These are phyloP conservation scores for Mythimna lalbum DNA, from an alignment of 2,888 invertebrate genomes.

Conservation along the genomic window DNA sequence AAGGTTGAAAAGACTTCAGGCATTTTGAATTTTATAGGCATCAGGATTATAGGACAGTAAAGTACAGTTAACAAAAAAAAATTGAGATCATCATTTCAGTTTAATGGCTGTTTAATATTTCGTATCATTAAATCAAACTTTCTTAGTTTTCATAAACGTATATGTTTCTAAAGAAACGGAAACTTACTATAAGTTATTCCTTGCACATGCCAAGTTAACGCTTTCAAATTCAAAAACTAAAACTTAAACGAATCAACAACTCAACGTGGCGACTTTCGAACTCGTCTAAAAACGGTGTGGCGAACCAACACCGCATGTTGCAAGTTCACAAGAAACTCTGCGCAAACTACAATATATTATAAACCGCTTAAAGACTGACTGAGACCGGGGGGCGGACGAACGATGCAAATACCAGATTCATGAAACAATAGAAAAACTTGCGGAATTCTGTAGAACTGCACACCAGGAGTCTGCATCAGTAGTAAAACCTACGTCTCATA, in stretches of 20 bases:
- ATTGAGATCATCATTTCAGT: not conserved
- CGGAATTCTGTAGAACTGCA: no score
- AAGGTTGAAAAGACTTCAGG: not conserved
- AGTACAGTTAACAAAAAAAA: not conserved
- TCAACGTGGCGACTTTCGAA: constrained; percentile 5
- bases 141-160: not conserved
- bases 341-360: constrained; percentile 40
- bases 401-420: not conserved
- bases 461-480: no score
- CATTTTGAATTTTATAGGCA: not conserved
- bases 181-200: constrained; percentile 4
- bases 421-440: not conserved
- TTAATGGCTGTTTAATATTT: no score
- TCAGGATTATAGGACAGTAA: no score
- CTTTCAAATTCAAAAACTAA: constrained; percentile 15
- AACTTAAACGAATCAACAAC: constrained; percentile 8
- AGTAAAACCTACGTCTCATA: no score
- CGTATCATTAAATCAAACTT: not conserved
- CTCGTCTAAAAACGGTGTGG: constrained; percentile 10
- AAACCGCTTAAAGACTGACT: constrained; percentile 31
- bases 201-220: not conserved
- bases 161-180: not conserved
- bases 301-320: constrained; percentile 39
- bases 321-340: constrained; percentile 40
- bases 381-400: not conserved